Base-by-base conservation (phyloP, 2,797 vertebrate species). In the Pipistrellus pygmaeus region DNA sequence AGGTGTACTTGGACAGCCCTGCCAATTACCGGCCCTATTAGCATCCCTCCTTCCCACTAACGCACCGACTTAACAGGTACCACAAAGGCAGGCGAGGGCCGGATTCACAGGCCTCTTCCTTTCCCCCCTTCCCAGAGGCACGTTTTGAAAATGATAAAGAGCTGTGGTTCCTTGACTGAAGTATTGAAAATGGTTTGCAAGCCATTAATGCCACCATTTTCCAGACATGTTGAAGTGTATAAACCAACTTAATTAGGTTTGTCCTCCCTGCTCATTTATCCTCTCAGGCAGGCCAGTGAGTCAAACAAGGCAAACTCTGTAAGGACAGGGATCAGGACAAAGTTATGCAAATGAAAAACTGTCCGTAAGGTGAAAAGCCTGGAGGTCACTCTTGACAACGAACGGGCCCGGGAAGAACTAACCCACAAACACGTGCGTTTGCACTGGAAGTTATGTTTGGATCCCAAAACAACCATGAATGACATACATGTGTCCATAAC, bases 21-120 rank as follows among this genome's bases (percentile, higher is more conserved):
- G 96, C 96, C 97, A 97, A 97, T 97, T 97, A 97, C 94, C 53
- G 90, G 27, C 78, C 97, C 81, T 94, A 93, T 96, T 97, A 96
- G 96, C 90, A 87, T 88, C 78, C 92, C 60, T 96, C 48, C 87
- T 81, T 95, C 82, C 82, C 90, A 64, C 93, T 94, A 95, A 84
- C 18, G 83, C 92, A 93, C 62, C 60, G 78, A 95, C 94, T 95
- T 89, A 82, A 84, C 78, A 90, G 95, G 88, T 53, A 69, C 82
- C 20, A 60, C 93, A 96, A 90, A 94, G 93, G 83, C 60, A 95
- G 64, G 73, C 44, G 46, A 88, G 88, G 44, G 57, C 87, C 75
- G 91, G 92, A 95, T 86, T 96, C 96, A 95, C 55, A 96, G 87
- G n/a, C 71, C 66, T 93, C 77, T 91, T 85, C 57, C 77, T 85